Evolutionary conservation across 2,113 vertebrate genomes (phyloP), one percentile per base, ranked within the genome.

Genomic region (Deroptyus accipitrinus): DNA sequence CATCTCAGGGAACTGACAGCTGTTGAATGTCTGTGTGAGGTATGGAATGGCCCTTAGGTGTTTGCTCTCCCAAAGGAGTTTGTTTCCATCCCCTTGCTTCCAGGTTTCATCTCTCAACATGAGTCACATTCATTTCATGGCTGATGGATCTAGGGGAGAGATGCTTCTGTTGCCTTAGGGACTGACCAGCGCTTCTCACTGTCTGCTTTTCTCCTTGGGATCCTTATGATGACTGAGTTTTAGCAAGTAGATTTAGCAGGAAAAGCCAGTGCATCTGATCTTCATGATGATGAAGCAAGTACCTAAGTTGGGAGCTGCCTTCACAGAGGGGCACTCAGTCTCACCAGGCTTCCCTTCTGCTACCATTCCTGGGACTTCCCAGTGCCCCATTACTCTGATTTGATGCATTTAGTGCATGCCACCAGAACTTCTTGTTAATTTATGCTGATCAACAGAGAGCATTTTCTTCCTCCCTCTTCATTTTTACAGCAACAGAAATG

Each of bases 71-170:
- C 2, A 1, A 11, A 77, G 48, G 12, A 42, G 15, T 23, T 62
- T 73, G 51, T 54, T 87, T 78, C 30, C 68, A 76, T 46, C 54
- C 67, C 46, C 23, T 83, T n/a, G 22, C 27, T 90, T 81, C 69
- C 84, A 90, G 31, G 17, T 22, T 14, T n/a, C 27, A 17, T 81
- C 13, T 8, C 39, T 51, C 79, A 46, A 0, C 19, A 4, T 0
- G 30, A 42, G 23, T 46, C 22, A 7, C 44, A 1, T 7, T 2
- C 2, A 2, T 49, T 49, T 67, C 6, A 1, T 35, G 33, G 35
- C 41, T 72, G 48, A 68, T 57, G 68, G 62, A 64, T 69, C 64
- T 55, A 75, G 54, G 24, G 55, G 35, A 37, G 23, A 68, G 46
- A 39, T 25, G 30, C 10, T 55, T 54, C 62, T 76, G 6, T 73